phyloP scores from a whole-genome alignment of 2,797 vertebrate genomes.

The Neomorphus geoffroyi region DNA sequence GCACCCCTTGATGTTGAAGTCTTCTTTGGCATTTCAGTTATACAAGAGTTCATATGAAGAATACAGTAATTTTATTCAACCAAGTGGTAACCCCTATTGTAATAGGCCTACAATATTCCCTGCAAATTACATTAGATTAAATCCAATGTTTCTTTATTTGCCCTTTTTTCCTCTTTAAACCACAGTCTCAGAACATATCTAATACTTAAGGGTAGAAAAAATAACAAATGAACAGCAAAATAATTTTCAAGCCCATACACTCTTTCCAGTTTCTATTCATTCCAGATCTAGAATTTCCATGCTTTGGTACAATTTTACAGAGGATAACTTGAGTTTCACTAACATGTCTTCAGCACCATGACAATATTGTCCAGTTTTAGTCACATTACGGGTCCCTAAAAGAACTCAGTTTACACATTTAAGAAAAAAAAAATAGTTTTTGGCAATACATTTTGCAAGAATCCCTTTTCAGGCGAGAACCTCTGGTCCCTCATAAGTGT shows the following conservation, averaged over 20 bases:
- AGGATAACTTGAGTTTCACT: background rate
- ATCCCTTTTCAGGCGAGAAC: background rate
- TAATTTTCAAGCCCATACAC: background rate
- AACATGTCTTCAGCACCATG: background rate
- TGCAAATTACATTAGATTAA: background rate
- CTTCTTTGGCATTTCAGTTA: background rate
- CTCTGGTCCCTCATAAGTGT: rapidly evolving
- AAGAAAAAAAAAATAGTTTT: background rate
- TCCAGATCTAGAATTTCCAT: constrained; percentile 5
- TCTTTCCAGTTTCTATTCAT: background rate
- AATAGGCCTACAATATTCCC: background rate
- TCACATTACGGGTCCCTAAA: background rate
- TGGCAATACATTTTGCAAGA: background rate
- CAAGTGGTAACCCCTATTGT: background rate
- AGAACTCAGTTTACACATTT: background rate
- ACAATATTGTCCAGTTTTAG: background rate
- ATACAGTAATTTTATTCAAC: background rate
- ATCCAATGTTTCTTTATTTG: background rate
- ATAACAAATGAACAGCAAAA: constrained; percentile 9
- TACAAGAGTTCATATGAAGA: background rate
- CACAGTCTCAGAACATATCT: background rate
- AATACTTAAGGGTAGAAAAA: background rate
- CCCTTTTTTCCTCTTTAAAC: background rate
- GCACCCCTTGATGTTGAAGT: background rate
- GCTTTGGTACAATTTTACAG: background rate